phyloP scores from a whole-genome alignment of 2,888 invertebrate species.

The Pedicia rivosa region DNA sequence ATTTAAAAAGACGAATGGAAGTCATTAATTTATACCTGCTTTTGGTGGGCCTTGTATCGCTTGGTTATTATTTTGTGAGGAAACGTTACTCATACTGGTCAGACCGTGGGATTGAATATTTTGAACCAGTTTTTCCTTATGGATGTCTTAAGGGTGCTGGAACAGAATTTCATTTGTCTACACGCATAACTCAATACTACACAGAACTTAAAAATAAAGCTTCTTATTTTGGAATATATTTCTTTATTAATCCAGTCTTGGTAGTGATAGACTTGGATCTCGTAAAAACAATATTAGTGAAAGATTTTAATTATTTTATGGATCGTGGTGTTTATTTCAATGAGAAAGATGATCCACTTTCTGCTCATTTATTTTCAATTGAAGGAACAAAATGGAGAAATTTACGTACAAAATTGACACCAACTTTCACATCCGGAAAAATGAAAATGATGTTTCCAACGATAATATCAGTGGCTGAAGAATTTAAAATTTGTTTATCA shows the following conservation, averaged over 20 bases:
- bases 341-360: slow-evolving; percentile 41
- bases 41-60: too few relatives aligned
- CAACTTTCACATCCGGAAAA: slow-evolving; percentile 50
- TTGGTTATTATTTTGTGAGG: slow-evolving; percentile 14
- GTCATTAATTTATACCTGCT: too few relatives aligned
- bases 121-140: slow-evolving; percentile 42
- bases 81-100: slow-evolving; percentile 35
- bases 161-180: slow-evolving; percentile 36
- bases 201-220: slow-evolving; percentile 32
- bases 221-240: slow-evolving; percentile 40
- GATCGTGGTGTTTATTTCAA: slow-evolving; percentile 46
- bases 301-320: slow-evolving; percentile 46
- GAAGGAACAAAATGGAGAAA: slow-evolving; percentile 44
- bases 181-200: slow-evolving; percentile 43
- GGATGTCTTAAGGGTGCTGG: slow-evolving; percentile 39
- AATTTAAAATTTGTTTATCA: slow-evolving; percentile 33
- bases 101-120: slow-evolving; percentile 36
- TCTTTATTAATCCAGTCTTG: slow-evolving; percentile 41
- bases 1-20: too few relatives aligned
- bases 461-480: slow-evolving; percentile 38
- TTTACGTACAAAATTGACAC: slow-evolving; percentile 43
- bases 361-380: slow-evolving; percentile 41
- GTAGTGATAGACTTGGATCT: slow-evolving; percentile 44
- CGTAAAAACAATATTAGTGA: slow-evolving; percentile 40
- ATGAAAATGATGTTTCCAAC: slow-evolving; percentile 46